Evolutionary conservation across 2,797 vertebrate species (phyloP), one percentile per base, ranked within the genome.

Genomic region (Falco rusticolus): DNA sequence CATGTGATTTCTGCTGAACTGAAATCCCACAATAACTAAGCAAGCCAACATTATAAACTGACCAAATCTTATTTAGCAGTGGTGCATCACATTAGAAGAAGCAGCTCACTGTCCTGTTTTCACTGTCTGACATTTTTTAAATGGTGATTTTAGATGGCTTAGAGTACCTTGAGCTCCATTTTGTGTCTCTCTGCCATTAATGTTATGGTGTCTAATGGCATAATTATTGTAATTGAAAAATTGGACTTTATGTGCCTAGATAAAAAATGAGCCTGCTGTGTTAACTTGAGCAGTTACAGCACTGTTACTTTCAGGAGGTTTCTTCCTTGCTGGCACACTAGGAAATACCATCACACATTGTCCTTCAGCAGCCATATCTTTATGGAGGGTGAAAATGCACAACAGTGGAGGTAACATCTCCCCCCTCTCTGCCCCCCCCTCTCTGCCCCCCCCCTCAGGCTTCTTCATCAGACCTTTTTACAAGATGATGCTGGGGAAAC

Each of bases 401-500:
- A n/a, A 20, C 57, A 41, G 41, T 6, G 24, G 54, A 20, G 34
- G 9, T 85, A 16, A 91, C 0, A 0, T 37, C 10, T 37, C 70
- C 64, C 19, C 34, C 15, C 57, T 41, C 41, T 41, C 41, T 41
- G 34, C 41, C 13, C 37, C 37, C n/a, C n/a, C n/a, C n/a, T 37
- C 37, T n/a, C n/a, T n/a, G n/a, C n/a, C 37, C 37, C 37, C 41
- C 3, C 51, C 99, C n/a, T n/a, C n/a, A n/a, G 99, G 99, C 86
- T 99, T n/a, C 98, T 99, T 99, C 97, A 99, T 99, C 95, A 98
- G 99, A 53, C 99, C 99, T 0, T 99, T 99, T 95, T 99, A 99
- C 97, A 99, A 99, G 97, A 99, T 99, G 99, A 99, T 99, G 99
- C 93, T 99, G 96, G 99, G 99, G 47, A 99, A 99, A 91, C 99